Base-by-base conservation (phyloP, 2,797 vertebrate species). In the Synanceia verrucosa region DNA sequence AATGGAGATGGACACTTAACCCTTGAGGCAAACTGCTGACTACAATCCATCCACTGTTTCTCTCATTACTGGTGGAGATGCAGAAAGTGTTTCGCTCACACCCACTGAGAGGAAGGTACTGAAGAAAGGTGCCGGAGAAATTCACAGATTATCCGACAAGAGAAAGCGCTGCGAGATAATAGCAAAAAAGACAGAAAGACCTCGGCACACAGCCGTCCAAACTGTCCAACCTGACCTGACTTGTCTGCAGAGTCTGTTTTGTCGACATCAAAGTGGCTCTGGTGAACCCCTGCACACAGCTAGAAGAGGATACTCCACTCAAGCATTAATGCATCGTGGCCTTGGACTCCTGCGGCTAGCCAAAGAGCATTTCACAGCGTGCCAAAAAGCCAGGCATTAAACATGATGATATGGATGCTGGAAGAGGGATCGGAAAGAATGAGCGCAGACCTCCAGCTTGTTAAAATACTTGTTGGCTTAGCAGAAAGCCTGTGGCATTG, bases 1-100 rank as follows among this genome's bases (percentile, higher is more conserved):
- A 81, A 85, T 39, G 52, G 76, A 85, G 88, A 81, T 69, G 75
- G 70, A 86, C 65, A 83, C 78, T 92, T 91, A 83, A 89, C 84
- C 88, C 88, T 68, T 29, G 19, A 85, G 83, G 84, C 64, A 69
- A 79, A 66, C 0, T 7, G 52, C 46, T 72, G 62, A 81, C 68
- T 75, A 91, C 86, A 90, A 89, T 74, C 75, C 76, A 48, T 68
- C 58, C 72, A 50, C 71, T 83, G 82, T 91, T 89, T 63, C 57
- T 70, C 69, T 77, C 52, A 12, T 58, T 71, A 19, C 41, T 62
- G 48, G 37, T 58, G 65, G 70, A 76, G 68, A 75, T 63, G 13
- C 36, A 21, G 69, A 24, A 41, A 71, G 5, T 10, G 46, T 33
- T 82, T 33, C 18, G n/a, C 55, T 37, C n/a, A 67, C 48, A 44